Evolutionary conservation across 1,140 invertebrate species (phyloP).

Genomic region (Zaprionus lachaisei): DNA sequence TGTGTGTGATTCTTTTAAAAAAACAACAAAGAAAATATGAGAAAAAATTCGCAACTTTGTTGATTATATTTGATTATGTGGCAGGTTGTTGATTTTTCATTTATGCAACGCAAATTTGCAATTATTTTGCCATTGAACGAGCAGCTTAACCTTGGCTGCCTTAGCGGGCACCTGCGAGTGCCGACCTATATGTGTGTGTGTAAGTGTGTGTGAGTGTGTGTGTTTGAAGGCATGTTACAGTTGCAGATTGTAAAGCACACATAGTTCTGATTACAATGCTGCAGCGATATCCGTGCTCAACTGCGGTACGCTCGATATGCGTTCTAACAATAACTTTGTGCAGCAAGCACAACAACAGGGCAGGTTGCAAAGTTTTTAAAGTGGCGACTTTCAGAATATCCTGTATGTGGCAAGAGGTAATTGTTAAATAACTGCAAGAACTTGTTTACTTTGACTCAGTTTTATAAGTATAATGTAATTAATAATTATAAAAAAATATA

Average conservation of each 20-base stretch:
- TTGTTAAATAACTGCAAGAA: too few relatives aligned
- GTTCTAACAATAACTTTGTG: slow-evolving; percentile 41
- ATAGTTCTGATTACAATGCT: slow-evolving; percentile 41
- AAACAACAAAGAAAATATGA: not conserved
- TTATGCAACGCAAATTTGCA: slow-evolving; percentile 11
- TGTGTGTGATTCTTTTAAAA: not conserved
- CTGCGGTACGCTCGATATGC: slow-evolving; percentile 33
- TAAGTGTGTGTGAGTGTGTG: not conserved
- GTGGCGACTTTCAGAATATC: not conserved
- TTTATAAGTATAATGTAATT: too few relatives aligned
- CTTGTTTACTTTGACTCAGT: too few relatives aligned
- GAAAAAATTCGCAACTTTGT: not conserved
- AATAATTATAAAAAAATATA: too few relatives aligned
- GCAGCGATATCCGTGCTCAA: slow-evolving; percentile 27
- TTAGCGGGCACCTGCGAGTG: not conserved
- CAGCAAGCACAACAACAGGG: slow-evolving; percentile 6
- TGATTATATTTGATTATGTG: slow-evolving; percentile 13
- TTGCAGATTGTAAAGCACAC: slow-evolving; percentile 32
- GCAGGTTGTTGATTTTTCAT: slow-evolving; percentile 10
- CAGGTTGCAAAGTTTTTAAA: not conserved
- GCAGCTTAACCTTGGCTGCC: not conserved
- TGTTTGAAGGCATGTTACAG: not conserved
- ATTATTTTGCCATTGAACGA: slow-evolving; percentile 25
- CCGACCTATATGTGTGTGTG: not conserved
- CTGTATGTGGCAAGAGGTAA: not conserved